Conservation (phyloP, 2,888 invertebrate genomes). For the Hedya salicella region DNA sequence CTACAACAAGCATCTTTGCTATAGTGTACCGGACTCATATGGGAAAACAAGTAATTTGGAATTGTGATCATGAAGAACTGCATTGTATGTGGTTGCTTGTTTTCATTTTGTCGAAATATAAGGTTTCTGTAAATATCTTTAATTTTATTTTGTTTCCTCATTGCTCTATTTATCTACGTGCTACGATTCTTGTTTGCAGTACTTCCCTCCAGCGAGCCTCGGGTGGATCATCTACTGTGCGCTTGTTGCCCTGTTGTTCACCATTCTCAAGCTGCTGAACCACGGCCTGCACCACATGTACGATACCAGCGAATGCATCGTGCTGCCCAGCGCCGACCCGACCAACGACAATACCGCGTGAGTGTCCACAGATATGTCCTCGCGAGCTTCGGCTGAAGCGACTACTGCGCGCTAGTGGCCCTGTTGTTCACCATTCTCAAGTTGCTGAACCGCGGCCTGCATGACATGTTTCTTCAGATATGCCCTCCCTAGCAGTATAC, state of each 20-base stretch:
- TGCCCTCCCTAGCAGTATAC: no score
- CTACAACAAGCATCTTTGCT: no score
- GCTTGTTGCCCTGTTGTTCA: constrained; percentile 92
- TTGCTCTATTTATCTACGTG: not conserved
- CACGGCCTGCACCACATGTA: constrained; percentile 96
- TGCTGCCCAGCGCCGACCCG: constrained; percentile 60
- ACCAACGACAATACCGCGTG: constrained; percentile 75
- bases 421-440: constrained; percentile 93
- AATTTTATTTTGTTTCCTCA: not conserved
- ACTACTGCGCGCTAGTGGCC: constrained; percentile 93
- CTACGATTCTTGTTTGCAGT: constrained; percentile 90
- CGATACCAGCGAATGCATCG: constrained; percentile 95
- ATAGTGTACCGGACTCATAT: no score
- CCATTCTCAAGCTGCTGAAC: constrained; percentile 93
- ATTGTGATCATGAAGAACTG: no score
- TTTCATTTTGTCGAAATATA: no score
- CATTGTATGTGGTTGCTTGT: no score
- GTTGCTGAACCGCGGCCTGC: constrained; percentile 94
- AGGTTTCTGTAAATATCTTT: no score
- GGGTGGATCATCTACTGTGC: constrained; percentile 95
- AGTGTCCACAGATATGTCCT: constrained; percentile 51
- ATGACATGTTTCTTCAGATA: constrained; percentile 88
- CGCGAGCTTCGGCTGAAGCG: constrained; percentile 92
- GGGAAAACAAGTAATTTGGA: no score
- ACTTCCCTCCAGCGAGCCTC: constrained; percentile 92